Evolutionary conservation across 2,113 vertebrate species (phyloP).

Genomic region (Aythya baeri): DNA sequence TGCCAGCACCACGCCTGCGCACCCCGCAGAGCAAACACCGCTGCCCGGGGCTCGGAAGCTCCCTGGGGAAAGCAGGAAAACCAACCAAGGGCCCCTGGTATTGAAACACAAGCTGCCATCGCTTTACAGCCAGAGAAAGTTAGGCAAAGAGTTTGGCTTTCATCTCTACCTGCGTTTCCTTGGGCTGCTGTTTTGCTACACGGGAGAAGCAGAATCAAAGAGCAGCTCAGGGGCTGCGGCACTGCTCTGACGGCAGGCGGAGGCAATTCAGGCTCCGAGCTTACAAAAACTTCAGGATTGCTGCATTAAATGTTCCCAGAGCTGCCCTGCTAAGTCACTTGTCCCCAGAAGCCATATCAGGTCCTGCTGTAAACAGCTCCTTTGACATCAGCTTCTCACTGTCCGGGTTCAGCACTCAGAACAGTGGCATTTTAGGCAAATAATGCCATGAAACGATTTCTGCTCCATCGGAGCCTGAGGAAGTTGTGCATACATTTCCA

Average conservation of each 20-base stretch:
- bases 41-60: not conserved
- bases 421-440: not conserved
- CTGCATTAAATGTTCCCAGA: slow-evolving; percentile 26
- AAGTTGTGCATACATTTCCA: slow-evolving; percentile 48
- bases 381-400: slow-evolving; percentile 43
- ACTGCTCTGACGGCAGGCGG: not conserved
- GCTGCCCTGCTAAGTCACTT: not conserved
- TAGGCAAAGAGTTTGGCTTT: not conserved
- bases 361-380: not conserved
- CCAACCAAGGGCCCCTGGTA: not conserved
- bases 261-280: not conserved
- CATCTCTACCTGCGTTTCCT: slow-evolving; percentile 3
- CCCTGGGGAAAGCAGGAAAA: not conserved
- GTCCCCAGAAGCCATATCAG: slow-evolving; percentile 48
- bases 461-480: slow-evolving; percentile 45
- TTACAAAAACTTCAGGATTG: not conserved
- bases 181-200: not conserved
- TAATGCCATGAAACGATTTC: slow-evolving; percentile 33
- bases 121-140: not conserved
- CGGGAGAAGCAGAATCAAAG: not conserved
- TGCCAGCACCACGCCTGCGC: not conserved
- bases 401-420: not conserved
- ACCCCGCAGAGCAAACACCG: not conserved
- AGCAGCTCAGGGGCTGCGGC: not conserved
- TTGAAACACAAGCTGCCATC: not conserved